These are phyloP conservation scores for Amazona ochrocephala DNA, from an alignment of 2,797 vertebrate genomes.

Conservation along the genomic window DNA sequence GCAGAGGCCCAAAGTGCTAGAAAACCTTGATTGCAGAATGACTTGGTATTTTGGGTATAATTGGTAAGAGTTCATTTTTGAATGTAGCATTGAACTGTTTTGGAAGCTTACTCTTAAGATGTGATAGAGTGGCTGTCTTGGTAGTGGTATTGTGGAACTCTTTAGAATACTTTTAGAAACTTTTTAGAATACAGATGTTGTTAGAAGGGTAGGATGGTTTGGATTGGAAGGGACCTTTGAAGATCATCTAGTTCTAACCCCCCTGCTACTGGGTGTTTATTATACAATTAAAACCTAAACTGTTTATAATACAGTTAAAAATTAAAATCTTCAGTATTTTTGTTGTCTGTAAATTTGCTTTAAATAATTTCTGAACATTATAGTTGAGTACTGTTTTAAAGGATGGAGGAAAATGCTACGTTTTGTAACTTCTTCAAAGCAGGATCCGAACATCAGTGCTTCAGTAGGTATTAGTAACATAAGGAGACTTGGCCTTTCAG, in stretches of 20 bases:
- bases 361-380: neutral
- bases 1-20: neutral
- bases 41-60: neutral
- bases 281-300: neutral
- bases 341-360: neutral
- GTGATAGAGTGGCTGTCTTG: neutral
- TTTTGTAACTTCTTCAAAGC: neutral
- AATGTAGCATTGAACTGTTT: neutral
- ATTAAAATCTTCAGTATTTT: neutral
- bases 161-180: neutral
- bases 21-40: neutral
- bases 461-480: neutral
- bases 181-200: neutral
- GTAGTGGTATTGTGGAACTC: neutral
- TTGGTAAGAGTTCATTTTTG: neutral
- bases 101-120: neutral
- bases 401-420: neutral
- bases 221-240: neutral
- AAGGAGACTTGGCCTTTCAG: neutral
- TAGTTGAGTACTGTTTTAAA: neutral
- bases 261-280: accelerated
- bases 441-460: neutral
- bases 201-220: neutral
- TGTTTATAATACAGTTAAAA: neutral
- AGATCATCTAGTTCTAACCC: neutral